Evolutionary conservation across 1,140 invertebrate species (phyloP).

Genomic region (Psilanteris sp.): DNA sequence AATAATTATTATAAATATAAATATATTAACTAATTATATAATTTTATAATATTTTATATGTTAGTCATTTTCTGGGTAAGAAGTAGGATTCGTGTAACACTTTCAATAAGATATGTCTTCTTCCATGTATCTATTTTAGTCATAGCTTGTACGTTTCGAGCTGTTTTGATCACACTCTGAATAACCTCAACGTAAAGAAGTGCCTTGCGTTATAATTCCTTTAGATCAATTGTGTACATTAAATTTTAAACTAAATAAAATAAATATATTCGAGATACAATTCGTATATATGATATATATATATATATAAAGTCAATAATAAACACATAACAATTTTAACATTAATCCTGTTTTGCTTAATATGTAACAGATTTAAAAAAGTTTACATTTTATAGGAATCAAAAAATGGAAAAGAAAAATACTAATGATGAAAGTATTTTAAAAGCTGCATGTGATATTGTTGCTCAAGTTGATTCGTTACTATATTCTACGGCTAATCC

Average conservation of each 20-base stretch:
- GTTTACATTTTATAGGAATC: constrained; percentile 31
- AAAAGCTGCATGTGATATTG: constrained; percentile 74
- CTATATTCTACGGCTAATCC: constrained; percentile 83
- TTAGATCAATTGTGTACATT: constrained; percentile 2
- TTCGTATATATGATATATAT: no score
- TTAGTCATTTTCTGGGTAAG: constrained; percentile 8
- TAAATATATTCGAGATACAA: no score
- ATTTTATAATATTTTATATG: constrained; percentile 2
- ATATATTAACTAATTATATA: neutral
- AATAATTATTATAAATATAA: no score
- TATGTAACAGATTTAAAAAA: neutral
- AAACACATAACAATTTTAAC: no score
- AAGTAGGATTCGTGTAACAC: constrained; percentile 55
- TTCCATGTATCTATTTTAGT: constrained; percentile 77
- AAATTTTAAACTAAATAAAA: no score
- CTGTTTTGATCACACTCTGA: constrained; percentile 68
- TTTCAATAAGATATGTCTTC: constrained; percentile 65
- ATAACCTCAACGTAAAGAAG: constrained; percentile 65
- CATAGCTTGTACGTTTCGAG: constrained; percentile 70
- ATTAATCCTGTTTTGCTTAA: no score
- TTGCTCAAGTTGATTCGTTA: constrained; percentile 81
- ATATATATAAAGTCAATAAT: no score
- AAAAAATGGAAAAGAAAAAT: constrained; percentile 57
- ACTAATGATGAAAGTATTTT: constrained; percentile 64
- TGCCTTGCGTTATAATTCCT: constrained; percentile 11